Evolutionary conservation across 2,113 vertebrate genomes (phyloP).

Genomic region (Cheilinus undulatus): DNA sequence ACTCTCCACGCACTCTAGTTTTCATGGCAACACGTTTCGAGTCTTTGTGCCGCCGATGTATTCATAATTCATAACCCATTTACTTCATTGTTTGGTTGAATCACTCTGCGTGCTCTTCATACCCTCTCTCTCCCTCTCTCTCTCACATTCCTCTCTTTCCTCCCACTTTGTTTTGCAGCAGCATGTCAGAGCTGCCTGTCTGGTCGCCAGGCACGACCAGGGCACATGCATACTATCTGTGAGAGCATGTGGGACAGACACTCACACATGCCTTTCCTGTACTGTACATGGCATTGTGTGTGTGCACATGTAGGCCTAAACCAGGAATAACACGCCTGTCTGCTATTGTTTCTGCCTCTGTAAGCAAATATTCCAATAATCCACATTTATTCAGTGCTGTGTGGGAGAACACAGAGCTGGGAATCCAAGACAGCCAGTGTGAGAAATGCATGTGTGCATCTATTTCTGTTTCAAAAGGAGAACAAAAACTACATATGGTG

Average conservation of each 20-base stretch:
- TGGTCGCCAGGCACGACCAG: constrained; percentile 16
- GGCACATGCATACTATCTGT: background rate
- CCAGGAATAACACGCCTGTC: background rate
- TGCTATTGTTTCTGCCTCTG: background rate
- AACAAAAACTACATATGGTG: background rate
- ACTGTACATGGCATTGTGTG: background rate
- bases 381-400: background rate
- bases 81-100: background rate
- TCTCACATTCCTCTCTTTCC: constrained; percentile 46
- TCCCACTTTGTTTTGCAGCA: constrained; percentile 37
- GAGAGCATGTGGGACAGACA: background rate
- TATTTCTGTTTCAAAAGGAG: background rate
- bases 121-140: background rate
- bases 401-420: background rate
- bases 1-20: constrained; percentile 4
- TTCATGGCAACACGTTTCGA: constrained; percentile 18
- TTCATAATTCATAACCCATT: constrained; percentile 46
- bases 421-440: background rate
- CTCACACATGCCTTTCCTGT: background rate
- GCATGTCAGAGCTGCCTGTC: constrained; percentile 17
- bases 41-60: background rate
- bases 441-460: background rate
- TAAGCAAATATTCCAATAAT: background rate
- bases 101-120: background rate
- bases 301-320: constrained; percentile 2